Percentiles rank a stretch among this genome's conserved stretches.
Conservation (phyloP, 2,113 vertebrate genomes). For the Actenoides hombroni region DNA sequence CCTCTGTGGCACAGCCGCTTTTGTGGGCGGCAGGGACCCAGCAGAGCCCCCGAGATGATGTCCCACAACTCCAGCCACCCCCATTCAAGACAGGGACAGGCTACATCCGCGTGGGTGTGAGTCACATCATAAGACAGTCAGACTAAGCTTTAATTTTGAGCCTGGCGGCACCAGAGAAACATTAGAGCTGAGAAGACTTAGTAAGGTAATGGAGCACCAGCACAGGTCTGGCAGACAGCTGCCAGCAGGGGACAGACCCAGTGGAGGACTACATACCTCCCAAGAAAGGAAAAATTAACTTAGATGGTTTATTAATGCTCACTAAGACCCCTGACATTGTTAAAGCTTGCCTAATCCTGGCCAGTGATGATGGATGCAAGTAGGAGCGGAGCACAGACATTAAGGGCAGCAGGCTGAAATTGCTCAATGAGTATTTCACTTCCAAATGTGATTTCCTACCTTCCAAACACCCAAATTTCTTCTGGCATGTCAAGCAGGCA, state of each 20-base stretch:
- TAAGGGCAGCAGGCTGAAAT: background rate
- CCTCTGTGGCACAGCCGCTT: background rate
- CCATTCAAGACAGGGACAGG: background rate
- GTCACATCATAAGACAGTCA: background rate
- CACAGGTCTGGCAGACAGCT: background rate
- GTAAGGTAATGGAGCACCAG: background rate
- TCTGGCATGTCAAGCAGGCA: accelerated
- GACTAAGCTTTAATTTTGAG: background rate
- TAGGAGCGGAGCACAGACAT: background rate
- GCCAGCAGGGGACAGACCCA: background rate
- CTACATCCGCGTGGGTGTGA: background rate
- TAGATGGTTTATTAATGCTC: background rate
- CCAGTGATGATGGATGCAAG: background rate
- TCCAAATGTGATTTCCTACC: background rate
- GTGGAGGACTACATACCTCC: background rate
- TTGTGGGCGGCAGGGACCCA: background rate
- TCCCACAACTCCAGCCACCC: background rate
- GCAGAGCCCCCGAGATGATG: background rate
- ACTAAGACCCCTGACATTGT: background rate
- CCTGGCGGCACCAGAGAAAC: background rate
- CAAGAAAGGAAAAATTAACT: background rate
- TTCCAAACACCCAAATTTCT: background rate
- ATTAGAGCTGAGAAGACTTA: background rate
- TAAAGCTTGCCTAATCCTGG: background rate
- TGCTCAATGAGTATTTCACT: background rate